Percentiles rank a stretch among this genome's conserved stretches.
phyloP scores from a whole-genome alignment of 2,113 vertebrate genomes.

The Galemys pyrenaicus region DNA sequence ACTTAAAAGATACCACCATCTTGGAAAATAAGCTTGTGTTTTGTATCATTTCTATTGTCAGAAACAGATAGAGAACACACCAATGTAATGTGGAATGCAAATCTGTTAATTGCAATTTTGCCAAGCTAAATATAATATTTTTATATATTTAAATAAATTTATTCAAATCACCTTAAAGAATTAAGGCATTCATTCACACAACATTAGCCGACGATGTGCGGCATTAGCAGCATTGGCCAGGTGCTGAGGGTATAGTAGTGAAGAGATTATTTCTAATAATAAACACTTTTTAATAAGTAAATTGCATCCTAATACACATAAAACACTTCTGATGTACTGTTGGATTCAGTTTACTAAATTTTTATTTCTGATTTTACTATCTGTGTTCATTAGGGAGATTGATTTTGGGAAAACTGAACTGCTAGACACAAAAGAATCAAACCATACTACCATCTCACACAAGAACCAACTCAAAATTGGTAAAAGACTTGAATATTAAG shows the following conservation, averaged over 20 bases:
- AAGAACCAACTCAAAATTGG: no score
- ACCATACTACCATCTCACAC: no score
- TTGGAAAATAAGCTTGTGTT: slow-evolving; percentile 23
- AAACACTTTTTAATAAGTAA: background rate
- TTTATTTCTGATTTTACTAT: no score
- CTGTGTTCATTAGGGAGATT: no score
- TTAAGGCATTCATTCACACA: background rate
- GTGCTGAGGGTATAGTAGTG: background rate
- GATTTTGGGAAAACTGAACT: no score
- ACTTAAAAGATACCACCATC: background rate
- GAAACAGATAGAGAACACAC: slow-evolving; percentile 39
- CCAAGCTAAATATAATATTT: background rate
- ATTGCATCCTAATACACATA: background rate
- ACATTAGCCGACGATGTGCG: background rate
- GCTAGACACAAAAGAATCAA: no score
- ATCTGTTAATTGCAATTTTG: background rate
- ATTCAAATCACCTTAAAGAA: slow-evolving; percentile 1
- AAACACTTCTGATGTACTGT: background rate
- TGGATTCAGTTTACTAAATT: no score
- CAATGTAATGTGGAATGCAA: background rate
- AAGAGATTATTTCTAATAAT: background rate
- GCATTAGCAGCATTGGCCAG: background rate
- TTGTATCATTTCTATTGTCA: slow-evolving; percentile 60
- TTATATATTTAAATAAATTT: background rate
- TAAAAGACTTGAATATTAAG: no score